Base-by-base conservation (phyloP, 2,888 invertebrate species). In the Lithophane socia region DNA sequence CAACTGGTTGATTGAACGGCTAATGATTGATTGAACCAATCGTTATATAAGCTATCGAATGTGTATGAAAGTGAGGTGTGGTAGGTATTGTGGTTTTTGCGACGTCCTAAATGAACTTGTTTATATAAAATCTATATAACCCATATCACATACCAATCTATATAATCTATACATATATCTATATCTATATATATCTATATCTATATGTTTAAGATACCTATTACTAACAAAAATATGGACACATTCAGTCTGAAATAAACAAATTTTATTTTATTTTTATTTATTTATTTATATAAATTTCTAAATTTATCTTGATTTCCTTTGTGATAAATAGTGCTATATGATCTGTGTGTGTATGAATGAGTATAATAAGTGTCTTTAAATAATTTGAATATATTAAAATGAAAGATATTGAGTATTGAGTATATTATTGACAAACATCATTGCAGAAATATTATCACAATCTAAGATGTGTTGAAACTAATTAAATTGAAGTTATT, bases 1-100 rank as follows among this genome's bases (percentile, higher is more conserved):
- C 72, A 74, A 75, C 65, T 70, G 69, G 75, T 79, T 76, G 78
- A 82, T 81, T 85, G 86, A 75, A 70, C 77, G 49, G 64, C 24
- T 78, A 80, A 80, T 87, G 86, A 87, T 81, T 84, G 79, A 86
- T 84, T 63, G 77, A 80, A 67, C 16, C 60, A 44, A 77, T 67
- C 58, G 60, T 87, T 87, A 84, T 75, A 37, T 84, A 86, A 87
- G 71, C 44, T n/a, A 29, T 18, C 4, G 24, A 21, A 44, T 73
- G 71, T 64, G 65, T 82, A 77, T 60, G 77, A 84, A 79, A 84
- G 80, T 82, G 58, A 77, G 49, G 49, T 70, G 49, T 60, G 44
- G 64, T 78, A 67, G 44, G 64, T 78, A 67, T 82, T 85, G 56
- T 73, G 73, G 65, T 71, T 73, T 85, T 73, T 74, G 76, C 56